Conservation (phyloP, 2,113 vertebrate genomes). For the Neoarius graeffei region DNA sequence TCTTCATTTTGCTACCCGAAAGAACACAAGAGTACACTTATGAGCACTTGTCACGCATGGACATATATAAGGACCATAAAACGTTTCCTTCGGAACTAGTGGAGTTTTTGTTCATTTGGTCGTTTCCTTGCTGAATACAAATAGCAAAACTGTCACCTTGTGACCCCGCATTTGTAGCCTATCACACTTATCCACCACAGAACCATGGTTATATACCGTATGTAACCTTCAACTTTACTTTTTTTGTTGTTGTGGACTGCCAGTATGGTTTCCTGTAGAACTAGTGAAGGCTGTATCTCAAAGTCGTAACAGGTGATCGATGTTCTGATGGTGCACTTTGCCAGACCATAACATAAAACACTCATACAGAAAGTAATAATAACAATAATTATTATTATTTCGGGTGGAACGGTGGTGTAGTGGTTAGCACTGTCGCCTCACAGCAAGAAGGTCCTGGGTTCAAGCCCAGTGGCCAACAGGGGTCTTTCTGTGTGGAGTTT, state of each 20-base stretch:
- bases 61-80: not conserved
- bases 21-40: not conserved
- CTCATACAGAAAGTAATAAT: not conserved
- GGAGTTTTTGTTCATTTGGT: not conserved
- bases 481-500: too few relatives aligned
- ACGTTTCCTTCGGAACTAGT: not conserved
- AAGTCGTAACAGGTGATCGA: not conserved
- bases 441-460: too few relatives aligned
- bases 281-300: not conserved
- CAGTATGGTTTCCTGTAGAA: not conserved
- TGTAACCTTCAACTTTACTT: not conserved
- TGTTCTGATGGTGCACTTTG: not conserved
- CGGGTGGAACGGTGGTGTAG: too few relatives aligned
- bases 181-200: not conserved
- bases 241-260: not conserved
- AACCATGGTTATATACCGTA: too few relatives aligned
- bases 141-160: not conserved
- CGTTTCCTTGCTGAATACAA: not conserved
- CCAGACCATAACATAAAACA: not conserved
- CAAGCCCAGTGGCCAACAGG: too few relatives aligned
- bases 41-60: not conserved
- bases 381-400: too few relatives aligned
- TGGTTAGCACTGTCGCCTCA: too few relatives aligned
- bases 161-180: not conserved
- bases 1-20: not conserved